A percentile compares a stretch with the other conserved stretches of the same genome.
These are phyloP conservation scores for Procambarus clarkii DNA, from an alignment of 1,140 invertebrate genomes.

Conservation along the genomic window DNA sequence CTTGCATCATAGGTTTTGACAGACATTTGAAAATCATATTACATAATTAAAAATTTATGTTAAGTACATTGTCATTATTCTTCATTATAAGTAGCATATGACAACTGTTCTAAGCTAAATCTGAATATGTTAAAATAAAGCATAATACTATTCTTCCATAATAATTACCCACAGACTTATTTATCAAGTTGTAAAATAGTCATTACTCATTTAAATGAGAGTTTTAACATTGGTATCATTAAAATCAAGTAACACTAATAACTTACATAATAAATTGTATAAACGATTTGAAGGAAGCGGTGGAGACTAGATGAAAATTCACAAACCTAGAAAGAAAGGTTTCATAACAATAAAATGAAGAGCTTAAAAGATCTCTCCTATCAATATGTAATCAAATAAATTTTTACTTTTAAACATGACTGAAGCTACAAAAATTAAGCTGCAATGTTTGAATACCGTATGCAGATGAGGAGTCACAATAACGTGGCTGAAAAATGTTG, in stretches of 20 bases:
- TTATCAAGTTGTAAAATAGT: background rate
- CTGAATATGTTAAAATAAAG: background rate
- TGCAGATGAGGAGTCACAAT: too few relatives aligned
- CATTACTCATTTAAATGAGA: background rate
- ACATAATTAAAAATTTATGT: background rate
- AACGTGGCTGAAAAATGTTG: too few relatives aligned
- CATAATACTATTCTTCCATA: background rate
- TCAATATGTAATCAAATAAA: too few relatives aligned
- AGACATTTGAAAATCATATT: too few relatives aligned
- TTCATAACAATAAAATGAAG: too few relatives aligned
- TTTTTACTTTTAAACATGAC: too few relatives aligned
- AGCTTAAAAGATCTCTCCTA: too few relatives aligned
- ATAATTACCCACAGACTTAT: too few relatives aligned
- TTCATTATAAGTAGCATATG: background rate
- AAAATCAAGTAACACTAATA: background rate
- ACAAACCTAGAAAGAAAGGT: background rate
- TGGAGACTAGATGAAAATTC: conserved; percentile 7
- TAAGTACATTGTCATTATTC: background rate
- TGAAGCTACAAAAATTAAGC: too few relatives aligned
- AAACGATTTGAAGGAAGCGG: background rate
- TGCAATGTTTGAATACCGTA: too few relatives aligned
- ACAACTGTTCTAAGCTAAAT: background rate
- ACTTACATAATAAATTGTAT: background rate
- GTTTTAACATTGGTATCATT: conserved; percentile 12
- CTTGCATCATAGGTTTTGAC: too few relatives aligned